A percentile compares a stretch with the other conserved stretches of the same genome.
Evolutionary conservation across 1,140 invertebrate species (phyloP).

Genomic region (Caenorhabditis tropicalis): DNA sequence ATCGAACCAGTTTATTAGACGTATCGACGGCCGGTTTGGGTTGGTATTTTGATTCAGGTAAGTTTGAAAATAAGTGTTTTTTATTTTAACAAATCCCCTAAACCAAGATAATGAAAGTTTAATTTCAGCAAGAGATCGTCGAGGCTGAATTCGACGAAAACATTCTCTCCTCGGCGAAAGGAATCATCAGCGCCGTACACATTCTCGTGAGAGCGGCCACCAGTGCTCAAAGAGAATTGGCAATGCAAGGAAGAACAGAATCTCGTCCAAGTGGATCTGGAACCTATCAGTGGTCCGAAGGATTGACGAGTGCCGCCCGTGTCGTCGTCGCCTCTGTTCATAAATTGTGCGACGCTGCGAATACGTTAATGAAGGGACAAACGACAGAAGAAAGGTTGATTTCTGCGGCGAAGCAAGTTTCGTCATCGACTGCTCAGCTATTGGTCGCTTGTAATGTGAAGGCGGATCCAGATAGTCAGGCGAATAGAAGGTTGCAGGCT

Average conservation of each 20-base stretch:
- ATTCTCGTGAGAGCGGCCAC: slow-evolving; percentile 94
- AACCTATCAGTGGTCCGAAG: slow-evolving; percentile 98
- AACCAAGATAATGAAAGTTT: background rate
- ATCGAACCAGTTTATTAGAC: slow-evolving; percentile 66
- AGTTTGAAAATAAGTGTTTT: background rate
- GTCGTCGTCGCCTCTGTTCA: slow-evolving; percentile 95
- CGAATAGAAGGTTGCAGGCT: slow-evolving; percentile 86
- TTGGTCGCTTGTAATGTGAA: slow-evolving; percentile 97
- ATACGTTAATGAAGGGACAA: slow-evolving; percentile 91
- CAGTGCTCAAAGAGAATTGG: slow-evolving; percentile 80
- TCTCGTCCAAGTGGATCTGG: slow-evolving; percentile 75
- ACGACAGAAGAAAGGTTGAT: slow-evolving; percentile 94
- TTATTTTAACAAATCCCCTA: no score
- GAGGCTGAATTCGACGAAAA: slow-evolving; percentile 93
- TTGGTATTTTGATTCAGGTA: background rate
- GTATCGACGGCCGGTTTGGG: slow-evolving; percentile 64
- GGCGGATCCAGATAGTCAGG: slow-evolving; percentile 90
- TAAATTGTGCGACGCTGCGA: slow-evolving; percentile 94
- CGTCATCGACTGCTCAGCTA: slow-evolving; percentile 92
- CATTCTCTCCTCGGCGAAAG: slow-evolving; percentile 96
- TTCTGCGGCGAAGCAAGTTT: slow-evolving; percentile 92
- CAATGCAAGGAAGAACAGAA: slow-evolving; percentile 61
- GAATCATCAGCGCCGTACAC: slow-evolving; percentile 93
- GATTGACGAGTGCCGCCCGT: slow-evolving; percentile 89
- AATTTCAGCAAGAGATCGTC: slow-evolving; percentile 81